A percentile compares a stretch with the other conserved stretches of the same genome.
Evolutionary conservation across 2,113 vertebrate genomes (phyloP).

Genomic region (Phodopus roborovskii): DNA sequence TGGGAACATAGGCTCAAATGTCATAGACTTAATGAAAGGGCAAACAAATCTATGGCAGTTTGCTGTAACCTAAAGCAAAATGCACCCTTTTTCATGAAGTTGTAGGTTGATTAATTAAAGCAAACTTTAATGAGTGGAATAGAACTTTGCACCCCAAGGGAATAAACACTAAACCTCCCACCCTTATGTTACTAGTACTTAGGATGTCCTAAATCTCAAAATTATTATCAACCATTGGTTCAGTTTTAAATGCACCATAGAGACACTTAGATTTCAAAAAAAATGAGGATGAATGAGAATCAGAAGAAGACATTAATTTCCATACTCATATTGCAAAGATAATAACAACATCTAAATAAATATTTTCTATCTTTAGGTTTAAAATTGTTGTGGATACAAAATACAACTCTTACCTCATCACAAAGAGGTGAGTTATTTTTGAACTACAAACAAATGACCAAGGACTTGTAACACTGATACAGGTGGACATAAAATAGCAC

Average conservation of each 20-base stretch:
- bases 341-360: not conserved
- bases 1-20: not conserved
- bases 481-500: not conserved
- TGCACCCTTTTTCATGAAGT: not conserved
- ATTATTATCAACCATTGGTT: slow-evolving; percentile 45
- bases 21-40: not conserved
- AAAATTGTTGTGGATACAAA: not conserved
- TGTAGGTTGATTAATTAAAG: slow-evolving; percentile 57
- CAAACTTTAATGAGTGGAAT: slow-evolving; percentile 49
- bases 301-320: not conserved
- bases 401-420: not conserved
- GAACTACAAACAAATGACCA: not conserved
- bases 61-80: slow-evolving; percentile 16
- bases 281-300: not conserved
- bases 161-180: slow-evolving; percentile 21
- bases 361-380: not conserved
- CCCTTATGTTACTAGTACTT: slow-evolving; percentile 49
- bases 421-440: not conserved
- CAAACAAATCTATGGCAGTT: not conserved
- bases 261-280: not conserved
- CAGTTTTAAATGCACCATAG: slow-evolving; percentile 1
- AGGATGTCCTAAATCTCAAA: slow-evolving; percentile 22
- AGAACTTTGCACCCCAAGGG: slow-evolving; percentile 30
- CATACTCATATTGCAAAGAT: not conserved
- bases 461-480: not conserved